Conservation (phyloP, 2,797 vertebrate species). For the Onychomys torridus region DNA sequence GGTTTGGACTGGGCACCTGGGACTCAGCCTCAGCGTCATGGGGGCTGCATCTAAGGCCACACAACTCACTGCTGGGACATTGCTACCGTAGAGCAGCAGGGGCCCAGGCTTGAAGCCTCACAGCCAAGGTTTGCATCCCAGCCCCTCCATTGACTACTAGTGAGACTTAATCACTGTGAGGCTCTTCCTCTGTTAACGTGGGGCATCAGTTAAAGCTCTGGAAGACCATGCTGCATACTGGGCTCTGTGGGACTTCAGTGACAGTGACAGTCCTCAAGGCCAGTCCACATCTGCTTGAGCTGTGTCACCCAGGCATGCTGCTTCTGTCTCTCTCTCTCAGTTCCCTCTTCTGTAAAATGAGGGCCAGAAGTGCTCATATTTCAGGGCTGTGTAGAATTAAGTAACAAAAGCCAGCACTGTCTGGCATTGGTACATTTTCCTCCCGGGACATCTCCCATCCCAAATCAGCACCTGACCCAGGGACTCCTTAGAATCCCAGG, state of each 20-base stretch:
- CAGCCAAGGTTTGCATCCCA: background rate
- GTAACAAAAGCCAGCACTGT: background rate
- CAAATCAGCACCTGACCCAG: background rate
- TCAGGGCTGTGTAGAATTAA: background rate
- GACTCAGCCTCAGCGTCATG: background rate
- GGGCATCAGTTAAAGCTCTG: background rate
- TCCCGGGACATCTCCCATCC: background rate
- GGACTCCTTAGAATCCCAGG: background rate
- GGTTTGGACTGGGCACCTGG: background rate
- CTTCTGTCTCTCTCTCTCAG: background rate
- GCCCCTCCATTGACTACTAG: background rate
- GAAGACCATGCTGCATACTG: background rate
- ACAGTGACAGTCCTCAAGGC: background rate
- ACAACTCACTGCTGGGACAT: background rate
- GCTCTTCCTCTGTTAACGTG: background rate
- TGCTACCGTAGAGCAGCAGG: background rate
- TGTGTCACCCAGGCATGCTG: background rate
- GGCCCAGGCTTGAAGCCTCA: background rate
- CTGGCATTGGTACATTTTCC: background rate
- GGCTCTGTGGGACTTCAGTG: background rate
- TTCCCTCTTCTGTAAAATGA: background rate
- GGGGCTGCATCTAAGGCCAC: background rate
- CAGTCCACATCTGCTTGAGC: background rate
- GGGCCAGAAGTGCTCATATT: background rate
- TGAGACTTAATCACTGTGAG: background rate